Evolutionary conservation across 2,113 vertebrate genomes (phyloP), one percentile per base, ranked within the genome.

Genomic region (Apeltes quadracus): DNA sequence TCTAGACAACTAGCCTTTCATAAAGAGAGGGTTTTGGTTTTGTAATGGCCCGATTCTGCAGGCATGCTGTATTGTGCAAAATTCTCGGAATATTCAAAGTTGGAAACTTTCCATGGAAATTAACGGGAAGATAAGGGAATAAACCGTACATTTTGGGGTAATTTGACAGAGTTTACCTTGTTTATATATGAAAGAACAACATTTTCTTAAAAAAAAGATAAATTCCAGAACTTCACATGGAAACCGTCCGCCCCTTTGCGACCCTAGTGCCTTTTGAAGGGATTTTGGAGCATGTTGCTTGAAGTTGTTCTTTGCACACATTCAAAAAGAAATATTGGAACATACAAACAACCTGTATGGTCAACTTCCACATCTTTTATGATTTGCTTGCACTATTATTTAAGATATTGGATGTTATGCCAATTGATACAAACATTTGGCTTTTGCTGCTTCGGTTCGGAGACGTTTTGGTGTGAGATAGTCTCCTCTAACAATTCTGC

Each of bases 401-500:
- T 1, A 55, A 27, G 11, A 36, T 18, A 29, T 23, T 7, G 15
- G 13, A 63, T 38, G 22, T 23, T 14, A 25, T 39, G 16, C 38
- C 27, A 6, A 10, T 36, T 43, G 18, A 15, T 14, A 25, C 13
- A 38, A 1, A 59, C n/a, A 7, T 64, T 61, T 44, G 1, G 48
- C n/a, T 55, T 55, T 41, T 18, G 46, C 23, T 50, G 38, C 23
- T 12, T 41, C 41, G 27, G 20, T 43, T 41, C 38, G 27, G 36
- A 67, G 29, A 36, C 32, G 18, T 58, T 53, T 68, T 68, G 11
- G 12, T 57, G 20, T 61, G 22, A 32, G 39, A 12, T 6, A 65
- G 50, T 82, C 63, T 72, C 38, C 73, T 82, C 72, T 90, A 84
- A 89, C 80, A 75, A 11, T 82, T 77, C 69, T 76, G 43, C 86